These are phyloP conservation scores for Sycobia sp. DNA, from an alignment of 1,140 invertebrate genomes.

Conservation along the genomic window DNA sequence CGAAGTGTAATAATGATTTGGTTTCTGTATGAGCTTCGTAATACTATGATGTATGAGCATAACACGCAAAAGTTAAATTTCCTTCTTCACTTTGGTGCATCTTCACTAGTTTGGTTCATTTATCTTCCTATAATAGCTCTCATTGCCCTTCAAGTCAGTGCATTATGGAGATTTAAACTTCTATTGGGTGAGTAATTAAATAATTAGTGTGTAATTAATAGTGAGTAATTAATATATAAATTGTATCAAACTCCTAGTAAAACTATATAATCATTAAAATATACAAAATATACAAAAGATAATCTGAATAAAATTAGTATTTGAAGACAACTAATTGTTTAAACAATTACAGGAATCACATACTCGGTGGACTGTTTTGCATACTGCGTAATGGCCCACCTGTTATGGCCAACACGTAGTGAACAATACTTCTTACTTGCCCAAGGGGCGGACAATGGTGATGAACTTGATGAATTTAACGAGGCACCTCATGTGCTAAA, in stretches of 20 bases:
- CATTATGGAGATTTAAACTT: slow-evolving; percentile 94
- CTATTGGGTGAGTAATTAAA: slow-evolving; percentile 75
- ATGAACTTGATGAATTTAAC: slow-evolving; percentile 90
- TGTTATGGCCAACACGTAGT: slow-evolving; percentile 89
- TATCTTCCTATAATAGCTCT: slow-evolving; percentile 93
- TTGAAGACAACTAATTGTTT: slow-evolving; percentile 17
- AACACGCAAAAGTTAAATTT: slow-evolving; percentile 90
- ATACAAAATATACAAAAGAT: neutral
- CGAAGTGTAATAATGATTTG: slow-evolving; percentile 91
- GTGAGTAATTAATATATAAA: slow-evolving; percentile 14
- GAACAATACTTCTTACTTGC: slow-evolving; percentile 88
- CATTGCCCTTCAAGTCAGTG: slow-evolving; percentile 89
- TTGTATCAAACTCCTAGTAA: neutral
- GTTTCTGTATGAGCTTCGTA: slow-evolving; percentile 91
- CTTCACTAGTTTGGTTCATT: slow-evolving; percentile 97
- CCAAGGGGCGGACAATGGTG: slow-evolving; percentile 71
- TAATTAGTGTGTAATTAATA: no score
- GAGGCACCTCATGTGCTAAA: slow-evolving; percentile 88
- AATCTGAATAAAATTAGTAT: slow-evolving; percentile 13
- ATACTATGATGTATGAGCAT: slow-evolving; percentile 91
- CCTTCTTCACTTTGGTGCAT: slow-evolving; percentile 94
- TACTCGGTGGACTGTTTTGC: slow-evolving; percentile 93
- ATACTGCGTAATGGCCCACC: slow-evolving; percentile 90
- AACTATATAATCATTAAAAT: neutral
- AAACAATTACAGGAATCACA: slow-evolving; percentile 79